A percentile compares a stretch with the other conserved stretches of the same genome.
These are phyloP conservation scores for Elephantulus edwardii DNA, from an alignment of 2,113 vertebrate genomes.

Conservation along the genomic window DNA sequence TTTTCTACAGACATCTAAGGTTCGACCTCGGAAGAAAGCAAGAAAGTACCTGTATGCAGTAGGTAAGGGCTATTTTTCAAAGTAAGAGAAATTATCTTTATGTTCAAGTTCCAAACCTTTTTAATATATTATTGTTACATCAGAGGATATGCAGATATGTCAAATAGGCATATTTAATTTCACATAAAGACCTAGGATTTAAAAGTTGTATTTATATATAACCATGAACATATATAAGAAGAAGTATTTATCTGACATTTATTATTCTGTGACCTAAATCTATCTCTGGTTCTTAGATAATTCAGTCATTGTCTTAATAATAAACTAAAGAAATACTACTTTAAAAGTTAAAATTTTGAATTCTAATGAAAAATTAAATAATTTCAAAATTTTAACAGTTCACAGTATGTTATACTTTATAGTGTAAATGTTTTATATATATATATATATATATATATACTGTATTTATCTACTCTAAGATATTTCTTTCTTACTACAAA, in stretches of 20 bases:
- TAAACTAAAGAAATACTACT: background rate
- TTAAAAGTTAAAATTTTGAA: conserved; percentile 54
- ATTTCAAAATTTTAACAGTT: conserved; percentile 33
- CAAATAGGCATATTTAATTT: conserved; percentile 55
- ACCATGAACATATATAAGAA: conserved; percentile 20
- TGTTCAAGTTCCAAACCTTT: conserved; percentile 40
- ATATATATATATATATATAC: background rate
- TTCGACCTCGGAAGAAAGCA: conserved; percentile 95
- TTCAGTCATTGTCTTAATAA: background rate
- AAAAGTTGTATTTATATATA: conserved; percentile 47
- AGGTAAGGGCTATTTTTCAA: conserved; percentile 86
- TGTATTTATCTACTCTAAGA: background rate
- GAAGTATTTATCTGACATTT: conserved; percentile 14
- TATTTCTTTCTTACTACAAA: conserved; percentile 9
- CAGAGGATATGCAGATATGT: conserved; percentile 24
- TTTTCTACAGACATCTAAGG: conserved; percentile 91
- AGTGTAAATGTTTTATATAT: too few species aligned
- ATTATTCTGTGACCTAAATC: conserved; percentile 39
- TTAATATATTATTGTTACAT: conserved; percentile 44
- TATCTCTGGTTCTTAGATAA: conserved; percentile 43
- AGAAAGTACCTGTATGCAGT: conserved; percentile 98
- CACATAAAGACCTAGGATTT: conserved; percentile 27
- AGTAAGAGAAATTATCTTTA: conserved; percentile 46
- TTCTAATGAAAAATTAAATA: conserved; percentile 49
- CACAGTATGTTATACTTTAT: background rate